Percentiles rank a stretch among this genome's conserved stretches.
These are phyloP conservation scores for Casuarius casuarius DNA, from an alignment of 2,113 vertebrate genomes.

Conservation along the genomic window DNA sequence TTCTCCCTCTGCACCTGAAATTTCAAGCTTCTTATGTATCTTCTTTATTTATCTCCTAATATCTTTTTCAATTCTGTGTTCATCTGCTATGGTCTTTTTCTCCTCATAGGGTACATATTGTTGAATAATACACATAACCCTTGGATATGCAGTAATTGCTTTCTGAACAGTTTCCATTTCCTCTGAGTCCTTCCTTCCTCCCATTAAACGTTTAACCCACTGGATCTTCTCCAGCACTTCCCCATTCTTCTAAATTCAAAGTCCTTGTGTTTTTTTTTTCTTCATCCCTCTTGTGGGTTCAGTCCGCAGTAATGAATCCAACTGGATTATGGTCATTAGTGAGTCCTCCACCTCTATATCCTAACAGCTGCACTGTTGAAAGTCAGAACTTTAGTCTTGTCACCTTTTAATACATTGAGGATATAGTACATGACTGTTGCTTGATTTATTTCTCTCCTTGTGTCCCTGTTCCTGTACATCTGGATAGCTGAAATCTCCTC, in stretches of 20 bases:
- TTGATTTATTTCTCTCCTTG: slow-evolving; percentile 47
- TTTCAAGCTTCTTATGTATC: not conserved
- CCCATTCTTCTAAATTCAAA: slow-evolving; percentile 63
- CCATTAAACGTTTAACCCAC: slow-evolving; percentile 52
- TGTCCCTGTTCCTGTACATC: slow-evolving; percentile 38
- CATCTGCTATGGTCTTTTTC: slow-evolving; percentile 52
- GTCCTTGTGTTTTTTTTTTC: slow-evolving; percentile 7
- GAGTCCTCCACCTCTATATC: slow-evolving; percentile 64
- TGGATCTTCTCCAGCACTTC: slow-evolving; percentile 59
- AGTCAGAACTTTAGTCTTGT: slow-evolving; percentile 46
- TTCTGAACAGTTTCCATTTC: slow-evolving; percentile 72
- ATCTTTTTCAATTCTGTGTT: slow-evolving; percentile 65
- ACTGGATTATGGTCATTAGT: slow-evolving; percentile 69
- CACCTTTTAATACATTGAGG: slow-evolving; percentile 51
- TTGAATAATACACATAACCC: slow-evolving; percentile 58
- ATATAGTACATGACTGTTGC: slow-evolving; percentile 47
- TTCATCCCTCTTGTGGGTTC: slow-evolving; percentile 42
- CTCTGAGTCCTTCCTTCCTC: slow-evolving; percentile 51
- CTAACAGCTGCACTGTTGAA: slow-evolving; percentile 51
- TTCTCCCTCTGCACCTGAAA: slow-evolving; percentile 20
- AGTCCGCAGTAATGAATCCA: slow-evolving; percentile 64
- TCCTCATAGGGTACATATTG: slow-evolving; percentile 38
- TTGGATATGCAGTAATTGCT: slow-evolving; percentile 73
- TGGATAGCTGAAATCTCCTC: slow-evolving; percentile 53
- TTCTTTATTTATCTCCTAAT: slow-evolving; percentile 69